Percentiles rank a stretch among this genome's conserved stretches.
Conservation (phyloP, 1,140 invertebrate species). For the Drosophila virilis region DNA sequence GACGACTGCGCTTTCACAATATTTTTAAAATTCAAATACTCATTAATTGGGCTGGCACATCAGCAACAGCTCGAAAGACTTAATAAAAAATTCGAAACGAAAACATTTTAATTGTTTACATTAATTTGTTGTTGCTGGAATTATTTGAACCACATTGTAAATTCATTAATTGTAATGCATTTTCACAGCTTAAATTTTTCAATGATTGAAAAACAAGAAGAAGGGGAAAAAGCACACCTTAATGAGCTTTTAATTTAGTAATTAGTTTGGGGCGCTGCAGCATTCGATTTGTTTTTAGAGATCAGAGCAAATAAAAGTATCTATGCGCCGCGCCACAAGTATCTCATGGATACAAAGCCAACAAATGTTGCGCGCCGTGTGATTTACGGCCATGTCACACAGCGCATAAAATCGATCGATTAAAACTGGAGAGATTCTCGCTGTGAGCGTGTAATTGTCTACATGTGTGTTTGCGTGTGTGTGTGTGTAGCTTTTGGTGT, state of each 20-base stretch:
- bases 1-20: slow-evolving; percentile 32
- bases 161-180: slow-evolving; percentile 49
- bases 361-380: slow-evolving; percentile 56
- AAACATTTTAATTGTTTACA: slow-evolving; percentile 37
- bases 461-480: background rate
- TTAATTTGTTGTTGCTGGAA: slow-evolving; percentile 17
- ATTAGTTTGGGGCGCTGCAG: slow-evolving; percentile 45
- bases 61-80: slow-evolving; percentile 7
- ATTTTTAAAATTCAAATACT: slow-evolving; percentile 22
- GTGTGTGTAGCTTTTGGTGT: slow-evolving; percentile 32
- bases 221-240: slow-evolving; percentile 17
- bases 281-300: slow-evolving; percentile 49
- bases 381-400: slow-evolving; percentile 73
- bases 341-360: slow-evolving; percentile 55
- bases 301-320: slow-evolving; percentile 32
- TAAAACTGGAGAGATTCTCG: slow-evolving; percentile 44
- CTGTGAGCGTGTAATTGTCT: slow-evolving; percentile 1
- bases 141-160: slow-evolving; percentile 7
- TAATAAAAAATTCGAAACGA: slow-evolving; percentile 19
- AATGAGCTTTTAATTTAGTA: slow-evolving; percentile 77
- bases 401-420: slow-evolving; percentile 79
- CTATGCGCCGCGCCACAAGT: slow-evolving; percentile 12
- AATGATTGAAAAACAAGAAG: slow-evolving; percentile 30
- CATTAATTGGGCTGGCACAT: slow-evolving; percentile 11
- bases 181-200: slow-evolving; percentile 52